A percentile compares a stretch with the other conserved stretches of the same genome.
These are phyloP conservation scores for Calosoma granatense DNA, from an alignment of 1,140 invertebrate species.

Conservation along the genomic window DNA sequence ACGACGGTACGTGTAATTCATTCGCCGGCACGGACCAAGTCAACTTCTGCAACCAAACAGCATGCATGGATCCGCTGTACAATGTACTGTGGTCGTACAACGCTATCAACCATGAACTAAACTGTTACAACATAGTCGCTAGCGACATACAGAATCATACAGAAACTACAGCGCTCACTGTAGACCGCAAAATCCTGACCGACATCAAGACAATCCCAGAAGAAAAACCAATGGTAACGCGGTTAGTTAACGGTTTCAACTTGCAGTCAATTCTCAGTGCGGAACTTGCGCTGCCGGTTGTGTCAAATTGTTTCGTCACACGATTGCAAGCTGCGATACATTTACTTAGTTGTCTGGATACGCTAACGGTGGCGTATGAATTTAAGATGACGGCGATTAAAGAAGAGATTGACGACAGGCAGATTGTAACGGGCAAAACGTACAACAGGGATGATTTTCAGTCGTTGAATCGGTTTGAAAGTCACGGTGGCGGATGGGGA, in stretches of 20 bases:
- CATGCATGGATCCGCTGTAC: constrained; percentile 80
- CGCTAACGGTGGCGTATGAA: constrained; percentile 71
- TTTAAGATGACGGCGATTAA: constrained; percentile 43
- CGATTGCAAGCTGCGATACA: constrained; percentile 80
- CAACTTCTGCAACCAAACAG: constrained; percentile 60
- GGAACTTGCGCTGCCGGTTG: constrained; percentile 69
- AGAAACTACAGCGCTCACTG: constrained; percentile 8
- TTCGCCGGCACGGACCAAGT: constrained; percentile 69
- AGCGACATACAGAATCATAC: constrained; percentile 41
- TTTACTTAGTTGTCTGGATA: constrained; percentile 81
- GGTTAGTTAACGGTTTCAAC: constrained; percentile 18
- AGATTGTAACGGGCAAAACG: constrained; percentile 40
- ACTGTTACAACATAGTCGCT: constrained; percentile 72
- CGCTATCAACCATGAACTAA: constrained; percentile 56
- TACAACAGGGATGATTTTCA: constrained; percentile 71
- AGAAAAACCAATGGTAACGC: background rate
- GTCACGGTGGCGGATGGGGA: constrained; percentile 95
- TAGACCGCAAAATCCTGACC: constrained; percentile 16
- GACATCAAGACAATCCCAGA: constrained; percentile 19
- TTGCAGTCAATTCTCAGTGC: constrained; percentile 54
- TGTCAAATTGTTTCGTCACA: constrained; percentile 58
- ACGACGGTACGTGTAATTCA: constrained; percentile 71
- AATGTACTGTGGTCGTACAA: constrained; percentile 79
- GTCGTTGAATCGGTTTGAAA: constrained; percentile 86
- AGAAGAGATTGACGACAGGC: constrained; percentile 41